These are phyloP conservation scores for Calonectris borealis DNA, from an alignment of 2,113 vertebrate genomes.

Conservation along the genomic window DNA sequence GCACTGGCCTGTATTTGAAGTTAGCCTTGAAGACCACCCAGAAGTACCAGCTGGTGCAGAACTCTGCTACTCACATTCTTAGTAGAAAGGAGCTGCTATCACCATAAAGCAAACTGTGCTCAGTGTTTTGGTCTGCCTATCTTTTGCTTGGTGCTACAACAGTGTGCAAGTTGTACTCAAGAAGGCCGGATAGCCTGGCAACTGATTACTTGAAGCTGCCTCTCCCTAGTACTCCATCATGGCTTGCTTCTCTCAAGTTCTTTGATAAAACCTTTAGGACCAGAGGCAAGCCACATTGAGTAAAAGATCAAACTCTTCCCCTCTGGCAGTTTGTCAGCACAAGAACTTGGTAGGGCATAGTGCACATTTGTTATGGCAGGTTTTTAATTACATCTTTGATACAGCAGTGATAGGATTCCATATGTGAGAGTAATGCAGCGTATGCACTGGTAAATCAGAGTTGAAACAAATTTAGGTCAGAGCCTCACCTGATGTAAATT, in stretches of 20 bases:
- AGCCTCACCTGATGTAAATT: constrained; percentile 60
- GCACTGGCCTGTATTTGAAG: constrained; percentile 28
- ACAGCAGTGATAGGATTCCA: constrained; percentile 39
- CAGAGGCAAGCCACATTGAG: constrained; percentile 5
- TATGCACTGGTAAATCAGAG: not conserved
- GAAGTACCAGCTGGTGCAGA: constrained; percentile 46
- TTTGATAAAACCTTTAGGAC: constrained; percentile 46
- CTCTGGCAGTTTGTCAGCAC: constrained; percentile 49
- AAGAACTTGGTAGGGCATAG: constrained; percentile 45
- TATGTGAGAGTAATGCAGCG: constrained; percentile 2
- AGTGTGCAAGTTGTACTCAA: not conserved
- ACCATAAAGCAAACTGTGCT: constrained; percentile 35
- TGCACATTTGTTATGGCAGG: constrained; percentile 65
- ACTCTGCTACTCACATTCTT: constrained; percentile 27
- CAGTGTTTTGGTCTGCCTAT: constrained; percentile 38
- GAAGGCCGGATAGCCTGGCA: not conserved
- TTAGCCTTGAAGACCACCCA: constrained; percentile 58
- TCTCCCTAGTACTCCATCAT: not conserved
- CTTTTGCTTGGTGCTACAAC: constrained; percentile 24
- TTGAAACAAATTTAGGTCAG: constrained; percentile 50
- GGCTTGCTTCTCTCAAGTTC: constrained; percentile 19
- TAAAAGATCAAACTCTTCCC: constrained; percentile 54
- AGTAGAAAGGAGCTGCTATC: constrained; percentile 47
- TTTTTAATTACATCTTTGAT: constrained; percentile 57
- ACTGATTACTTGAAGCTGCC: not conserved